These are phyloP conservation scores for Volucella zonaria DNA, from an alignment of 2,888 invertebrate genomes.

Conservation along the genomic window DNA sequence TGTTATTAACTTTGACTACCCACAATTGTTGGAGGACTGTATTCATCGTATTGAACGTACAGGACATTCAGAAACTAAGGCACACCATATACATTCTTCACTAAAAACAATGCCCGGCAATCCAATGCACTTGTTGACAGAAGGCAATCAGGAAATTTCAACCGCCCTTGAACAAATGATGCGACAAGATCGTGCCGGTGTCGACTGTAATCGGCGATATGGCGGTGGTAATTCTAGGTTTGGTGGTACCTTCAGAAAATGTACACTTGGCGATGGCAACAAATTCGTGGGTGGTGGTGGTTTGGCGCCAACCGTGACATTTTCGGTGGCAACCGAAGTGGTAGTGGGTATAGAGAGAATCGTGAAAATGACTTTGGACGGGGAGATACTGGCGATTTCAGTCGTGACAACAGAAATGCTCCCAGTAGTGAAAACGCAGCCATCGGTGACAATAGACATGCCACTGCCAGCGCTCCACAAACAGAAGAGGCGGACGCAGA, in stretches of 20 bases:
- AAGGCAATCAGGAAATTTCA: conserved; percentile 95
- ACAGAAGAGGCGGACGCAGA: conserved; percentile 20
- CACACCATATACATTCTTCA: conserved; percentile 97
- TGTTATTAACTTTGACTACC: conserved; percentile 98
- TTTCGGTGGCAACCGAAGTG: conserved; percentile 62
- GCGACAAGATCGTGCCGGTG: conserved; percentile 85
- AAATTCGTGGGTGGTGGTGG: conserved; percentile 77
- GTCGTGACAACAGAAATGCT: conserved; percentile 75
- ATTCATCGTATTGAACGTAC: conserved; percentile 98
- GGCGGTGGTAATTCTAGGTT: conserved; percentile 78
- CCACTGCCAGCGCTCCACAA: conserved; percentile 16
- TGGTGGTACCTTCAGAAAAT: conserved; percentile 77
- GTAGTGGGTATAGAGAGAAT: conserved; percentile 50
- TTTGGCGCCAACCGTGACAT: conserved; percentile 50
- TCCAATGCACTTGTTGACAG: conserved; percentile 93
- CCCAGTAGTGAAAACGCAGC: conserved; percentile 23
- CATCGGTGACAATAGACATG: conserved; percentile 73
- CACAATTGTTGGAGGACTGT: conserved; percentile 97
- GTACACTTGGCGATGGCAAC: conserved; percentile 75
- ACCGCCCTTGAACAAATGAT: conserved; percentile 93
- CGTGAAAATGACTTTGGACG: conserved; percentile 59
- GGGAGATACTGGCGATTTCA: conserved; percentile 29
- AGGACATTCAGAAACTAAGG: conserved; percentile 92
- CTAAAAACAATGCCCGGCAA: conserved; percentile 92
- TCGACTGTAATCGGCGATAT: conserved; percentile 84